Conservation (phyloP, 2,113 vertebrate species). For the Otis tarda region DNA sequence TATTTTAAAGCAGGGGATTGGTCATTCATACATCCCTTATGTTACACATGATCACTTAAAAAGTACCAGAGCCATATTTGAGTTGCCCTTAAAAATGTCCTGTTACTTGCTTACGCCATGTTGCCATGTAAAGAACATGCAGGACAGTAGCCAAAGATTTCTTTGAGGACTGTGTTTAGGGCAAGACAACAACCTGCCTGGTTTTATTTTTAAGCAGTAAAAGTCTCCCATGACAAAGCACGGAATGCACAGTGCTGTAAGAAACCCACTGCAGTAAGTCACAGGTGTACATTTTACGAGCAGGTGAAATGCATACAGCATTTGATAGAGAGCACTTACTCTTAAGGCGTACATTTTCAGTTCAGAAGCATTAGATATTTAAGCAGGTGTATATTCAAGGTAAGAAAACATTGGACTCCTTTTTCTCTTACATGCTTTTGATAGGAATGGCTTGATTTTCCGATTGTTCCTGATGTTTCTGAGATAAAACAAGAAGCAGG, state of each 20-base stretch:
- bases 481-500: not conserved
- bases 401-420: not conserved
- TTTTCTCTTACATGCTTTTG: not conserved
- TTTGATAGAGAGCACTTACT: not conserved
- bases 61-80: rapidly evolving
- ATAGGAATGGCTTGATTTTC: constrained; percentile 6
- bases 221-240: not conserved
- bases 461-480: not conserved
- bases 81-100: not conserved
- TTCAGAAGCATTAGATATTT: not conserved
- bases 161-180: not conserved
- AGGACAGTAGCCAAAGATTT: not conserved
- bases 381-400: not conserved
- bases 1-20: not conserved
- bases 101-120: not conserved
- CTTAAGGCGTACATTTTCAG: not conserved
- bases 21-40: not conserved
- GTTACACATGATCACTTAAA: not conserved
- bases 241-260: not conserved
- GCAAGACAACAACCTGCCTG: not conserved
- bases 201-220: constrained; percentile 1
- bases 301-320: not conserved
- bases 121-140: not conserved
- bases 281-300: not conserved
- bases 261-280: not conserved